Evolutionary conservation across 1,140 invertebrate genomes (phyloP), one percentile per base, ranked within the genome.

Genomic region (Caenorhabditis latens): DNA sequence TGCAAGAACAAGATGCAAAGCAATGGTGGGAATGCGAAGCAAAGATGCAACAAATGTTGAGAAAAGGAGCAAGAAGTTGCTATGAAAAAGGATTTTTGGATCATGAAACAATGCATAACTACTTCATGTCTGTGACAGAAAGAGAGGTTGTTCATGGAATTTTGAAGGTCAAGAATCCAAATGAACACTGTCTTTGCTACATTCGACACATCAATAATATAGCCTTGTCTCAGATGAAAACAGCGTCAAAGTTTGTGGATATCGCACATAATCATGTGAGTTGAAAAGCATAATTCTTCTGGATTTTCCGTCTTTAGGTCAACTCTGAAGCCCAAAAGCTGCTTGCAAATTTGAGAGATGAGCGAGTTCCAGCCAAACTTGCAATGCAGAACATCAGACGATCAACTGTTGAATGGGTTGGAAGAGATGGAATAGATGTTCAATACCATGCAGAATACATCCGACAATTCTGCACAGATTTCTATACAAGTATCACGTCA

Each of bases 61-160:
- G 97, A 55, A 99, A 98, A 94, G 96, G 97, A 0, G 95, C 97
- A 0, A 95, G 95, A 42, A 96, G 96, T 4, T 94, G 98, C 16
- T 96, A 95, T 90, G 95, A 96, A 75, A 94, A 94, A 88, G 96
- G 96, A 4, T 96, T 96, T 93, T 96, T 99, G 91, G 95, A 96
- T 90, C 95, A 96, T 90, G 97, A 98, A 71, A 95, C 95, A 19
- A 97, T 97, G 95, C 97, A 99, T 90, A 98, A 98, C 93, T 99
- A 98, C 93, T 98, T 98, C 91, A 99, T 99, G 97, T 98, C 97
- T 86, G 98, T 99, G 14, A 99, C 98, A 0, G 98, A 99, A 94
- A 94, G 97, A 82, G 98, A 99, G 94, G 97, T 99, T 0, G 98
- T 98, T 86, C 97, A 98, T 90, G 97, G 98, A 0, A 94, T 98